Base-by-base conservation (phyloP, 2,888 invertebrate genomes). In the Lasiommata megera region DNA sequence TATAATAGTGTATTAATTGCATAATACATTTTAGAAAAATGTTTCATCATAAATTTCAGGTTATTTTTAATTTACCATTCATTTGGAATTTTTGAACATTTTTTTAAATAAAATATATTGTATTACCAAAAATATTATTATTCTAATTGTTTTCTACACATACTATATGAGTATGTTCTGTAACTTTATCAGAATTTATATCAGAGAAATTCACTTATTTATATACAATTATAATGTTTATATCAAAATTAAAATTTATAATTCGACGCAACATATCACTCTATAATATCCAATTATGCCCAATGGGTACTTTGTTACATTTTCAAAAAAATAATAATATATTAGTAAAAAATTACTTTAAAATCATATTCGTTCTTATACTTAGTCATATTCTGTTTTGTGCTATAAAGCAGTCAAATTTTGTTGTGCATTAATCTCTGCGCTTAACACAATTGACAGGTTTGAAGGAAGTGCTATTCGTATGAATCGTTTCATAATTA, bases 251-350 rank as follows among this genome's bases (percentile, higher is more conserved):
- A 31, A 52, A 41, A 43, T 47, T 54, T 58, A 41, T 58, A 57
- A 36, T 54, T 46, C 52, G 50, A 61, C 55, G 38, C 57, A 36
- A 64, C 62, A 64, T 64, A 63, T 63, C 63, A 63, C 11, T 54
- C 55, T 41, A 63, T 63, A 63, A 63, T 63, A 64, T 62, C 62
- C 57, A 60, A 41, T 46, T 57, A 53, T 44, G 31, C 47, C 31
- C 23, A 51, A 40, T 54, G 29, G 54, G 46, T 53, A 54, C 54
- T 53, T 53, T 57, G 52, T 59, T 44, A 59, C 17, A 44, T 28
- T 55, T 59, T 40, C 52, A 52, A 52, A 57, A 36, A 54, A 12
- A 46, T 31, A 14, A 38, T 37, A 36, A 41, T 41, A 41, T 23
- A 16, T 18, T 1, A 11, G 31, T 55, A 47, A 40, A 17, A n/a